Conservation (phyloP, 2,797 vertebrate species). For the Bucorvus abyssinicus region DNA sequence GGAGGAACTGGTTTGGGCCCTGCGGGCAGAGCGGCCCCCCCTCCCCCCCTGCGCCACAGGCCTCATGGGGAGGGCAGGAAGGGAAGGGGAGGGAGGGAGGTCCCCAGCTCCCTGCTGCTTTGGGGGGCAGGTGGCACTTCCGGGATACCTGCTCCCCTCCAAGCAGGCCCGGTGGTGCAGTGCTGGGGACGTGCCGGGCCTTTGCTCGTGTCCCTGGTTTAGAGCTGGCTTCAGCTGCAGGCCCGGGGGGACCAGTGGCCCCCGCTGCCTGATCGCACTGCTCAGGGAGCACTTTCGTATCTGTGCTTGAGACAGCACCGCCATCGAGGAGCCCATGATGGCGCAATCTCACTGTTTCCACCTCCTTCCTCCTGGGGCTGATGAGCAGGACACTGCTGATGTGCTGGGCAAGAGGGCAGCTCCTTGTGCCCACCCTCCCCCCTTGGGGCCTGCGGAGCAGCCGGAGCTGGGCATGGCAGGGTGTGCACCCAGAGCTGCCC, state of each 20-base stretch:
- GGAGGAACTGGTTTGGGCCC: conserved; percentile 40
- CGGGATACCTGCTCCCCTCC: background rate
- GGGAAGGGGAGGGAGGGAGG: background rate
- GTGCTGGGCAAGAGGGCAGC: background rate
- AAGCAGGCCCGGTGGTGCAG: background rate
- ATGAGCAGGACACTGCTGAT: background rate
- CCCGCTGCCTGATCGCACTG: fast-evolving
- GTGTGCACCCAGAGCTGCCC: fast-evolving
- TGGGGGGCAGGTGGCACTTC: fast-evolving
- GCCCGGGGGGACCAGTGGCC: background rate
- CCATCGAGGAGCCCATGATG: fast-evolving
- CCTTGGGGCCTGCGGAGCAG: background rate
- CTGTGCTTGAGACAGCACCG: fast-evolving
- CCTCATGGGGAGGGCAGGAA: background rate
- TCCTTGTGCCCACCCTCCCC: background rate
- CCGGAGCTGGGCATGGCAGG: fast-evolving
- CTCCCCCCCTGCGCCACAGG: fast-evolving
- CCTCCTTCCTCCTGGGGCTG: background rate
- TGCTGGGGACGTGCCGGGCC: background rate
- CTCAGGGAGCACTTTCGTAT: fast-evolving
- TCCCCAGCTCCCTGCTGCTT: background rate
- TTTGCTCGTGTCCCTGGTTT: too few species aligned
- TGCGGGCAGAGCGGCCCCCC: background rate
- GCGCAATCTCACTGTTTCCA: fast-evolving
- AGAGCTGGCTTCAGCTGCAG: background rate